A percentile compares a stretch with the other conserved stretches of the same genome.
Evolutionary conservation across 1,140 invertebrate species (phyloP).

Genomic region (Trypoxylus dichotomus): DNA sequence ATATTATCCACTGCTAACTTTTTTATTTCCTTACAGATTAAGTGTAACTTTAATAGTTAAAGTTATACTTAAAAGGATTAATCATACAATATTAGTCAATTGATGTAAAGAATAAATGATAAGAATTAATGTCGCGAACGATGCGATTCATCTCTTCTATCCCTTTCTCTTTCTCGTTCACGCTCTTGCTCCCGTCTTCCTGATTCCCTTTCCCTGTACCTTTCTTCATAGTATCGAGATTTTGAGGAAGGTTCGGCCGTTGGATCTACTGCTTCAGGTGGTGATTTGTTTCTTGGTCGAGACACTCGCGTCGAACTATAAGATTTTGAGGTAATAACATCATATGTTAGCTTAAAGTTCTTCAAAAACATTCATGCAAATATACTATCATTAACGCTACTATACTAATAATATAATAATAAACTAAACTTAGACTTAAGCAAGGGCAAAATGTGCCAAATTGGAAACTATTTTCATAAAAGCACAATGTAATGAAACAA

Average conservation of each 20-base stretch:
- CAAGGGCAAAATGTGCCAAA: not conserved
- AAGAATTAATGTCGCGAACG: constrained; percentile 66
- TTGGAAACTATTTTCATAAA: not conserved
- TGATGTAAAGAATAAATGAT: not conserved
- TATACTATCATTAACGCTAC: not conserved
- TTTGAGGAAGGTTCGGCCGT: constrained; percentile 60
- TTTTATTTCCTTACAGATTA: constrained; percentile 4
- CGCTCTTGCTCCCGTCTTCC: constrained; percentile 64
- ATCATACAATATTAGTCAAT: not conserved
- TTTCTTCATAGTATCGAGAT: constrained; percentile 77
- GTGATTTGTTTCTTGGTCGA: constrained; percentile 59
- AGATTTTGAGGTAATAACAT: constrained; percentile 17
- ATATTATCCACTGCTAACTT: constrained; percentile 1
- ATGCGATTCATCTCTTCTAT: constrained; percentile 71
- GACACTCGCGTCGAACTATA: constrained; percentile 53
- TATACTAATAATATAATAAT: too few relatives aligned
- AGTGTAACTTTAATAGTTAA: too few relatives aligned
- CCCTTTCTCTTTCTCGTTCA: constrained; percentile 66
- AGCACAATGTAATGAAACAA: too few relatives aligned
- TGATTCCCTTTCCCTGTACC: constrained; percentile 67
- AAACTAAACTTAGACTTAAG: too few relatives aligned
- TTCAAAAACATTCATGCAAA: constrained; percentile 30
- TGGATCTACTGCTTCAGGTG: constrained; percentile 60
- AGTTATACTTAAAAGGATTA: constrained; percentile 20
- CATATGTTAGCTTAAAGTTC: constrained; percentile 9